A percentile compares a stretch with the other conserved stretches of the same genome.
Conservation (phyloP, 2,113 vertebrate genomes). For the Beaufortia kweichowensis region DNA sequence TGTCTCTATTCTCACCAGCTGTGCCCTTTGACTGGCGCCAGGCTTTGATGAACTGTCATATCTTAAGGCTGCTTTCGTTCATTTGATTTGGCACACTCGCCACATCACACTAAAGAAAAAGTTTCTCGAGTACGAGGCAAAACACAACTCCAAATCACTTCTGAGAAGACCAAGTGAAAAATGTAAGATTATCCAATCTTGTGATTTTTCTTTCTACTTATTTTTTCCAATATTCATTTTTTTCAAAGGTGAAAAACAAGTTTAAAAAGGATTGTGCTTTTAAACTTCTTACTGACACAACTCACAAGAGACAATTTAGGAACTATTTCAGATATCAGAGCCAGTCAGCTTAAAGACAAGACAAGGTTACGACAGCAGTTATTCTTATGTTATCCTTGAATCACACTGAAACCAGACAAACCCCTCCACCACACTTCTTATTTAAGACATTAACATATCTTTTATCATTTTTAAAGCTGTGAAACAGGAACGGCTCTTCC, state of each 20-base stretch:
- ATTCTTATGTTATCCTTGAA: slow-evolving; percentile 36
- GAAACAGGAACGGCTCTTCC: slow-evolving; percentile 51
- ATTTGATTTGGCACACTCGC: slow-evolving; percentile 58
- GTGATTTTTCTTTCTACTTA: neutral
- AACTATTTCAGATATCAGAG: slow-evolving; percentile 13
- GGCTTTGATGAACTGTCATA: slow-evolving; percentile 73
- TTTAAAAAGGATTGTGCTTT: neutral
- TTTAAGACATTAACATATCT: slow-evolving; percentile 54
- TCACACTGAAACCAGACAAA: slow-evolving; percentile 10
- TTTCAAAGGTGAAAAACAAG: slow-evolving; percentile 1
- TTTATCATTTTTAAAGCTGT: slow-evolving; percentile 57
- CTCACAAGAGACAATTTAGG: slow-evolving; percentile 8
- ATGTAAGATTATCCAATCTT: neutral
- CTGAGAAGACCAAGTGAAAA: neutral
- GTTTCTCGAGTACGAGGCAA: neutral
- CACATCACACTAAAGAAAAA: slow-evolving; percentile 58
- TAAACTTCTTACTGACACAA: slow-evolving; percentile 12
- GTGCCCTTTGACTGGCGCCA: slow-evolving; percentile 72
- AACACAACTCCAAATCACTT: neutral
- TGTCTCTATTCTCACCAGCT: slow-evolving; percentile 57
- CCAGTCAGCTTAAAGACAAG: neutral
- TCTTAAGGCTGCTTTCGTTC: slow-evolving; percentile 59
- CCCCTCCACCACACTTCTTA: slow-evolving; percentile 49
- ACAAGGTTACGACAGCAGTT: neutral
- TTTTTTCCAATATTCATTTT: neutral